phyloP scores from a whole-genome alignment of 35 echinoderm and acorn worm genomes.

The Eucidaris tribuloides region DNA sequence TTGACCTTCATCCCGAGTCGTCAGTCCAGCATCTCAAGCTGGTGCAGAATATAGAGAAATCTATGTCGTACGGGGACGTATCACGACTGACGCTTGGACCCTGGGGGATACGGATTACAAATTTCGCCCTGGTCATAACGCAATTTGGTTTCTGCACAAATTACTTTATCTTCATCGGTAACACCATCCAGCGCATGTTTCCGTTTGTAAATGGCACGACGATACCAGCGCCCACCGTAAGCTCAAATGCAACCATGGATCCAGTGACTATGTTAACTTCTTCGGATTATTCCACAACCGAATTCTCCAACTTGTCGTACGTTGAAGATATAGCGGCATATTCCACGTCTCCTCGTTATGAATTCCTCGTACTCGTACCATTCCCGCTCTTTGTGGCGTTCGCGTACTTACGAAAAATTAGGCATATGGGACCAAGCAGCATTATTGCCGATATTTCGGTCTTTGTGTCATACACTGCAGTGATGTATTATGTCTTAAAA shows the following conservation, averaged over 20 bases:
- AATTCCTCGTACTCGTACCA: conserved; percentile 53
- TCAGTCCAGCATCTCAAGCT: conserved; percentile 3
- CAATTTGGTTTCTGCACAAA: conserved; percentile 93
- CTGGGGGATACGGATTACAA: conserved; percentile 49
- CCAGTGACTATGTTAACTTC: no score
- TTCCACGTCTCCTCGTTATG: conserved; percentile 1
- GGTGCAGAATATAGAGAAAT: conserved; percentile 37
- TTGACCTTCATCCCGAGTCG: conserved; percentile 21
- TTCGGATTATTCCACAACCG: no score
- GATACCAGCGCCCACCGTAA: not conserved
- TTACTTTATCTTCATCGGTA: conserved; percentile 92
- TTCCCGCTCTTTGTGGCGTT: conserved; percentile 73
- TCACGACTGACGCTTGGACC: conserved; percentile 44
- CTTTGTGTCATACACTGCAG: conserved; percentile 46
- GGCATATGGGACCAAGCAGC: conserved; percentile 70
- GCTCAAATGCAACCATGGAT: no score
- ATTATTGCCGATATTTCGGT: conserved; percentile 69
- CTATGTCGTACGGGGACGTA: conserved; percentile 74
- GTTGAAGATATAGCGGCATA: not conserved
- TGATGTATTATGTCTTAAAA: conserved; percentile 44
- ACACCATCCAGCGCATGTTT: conserved; percentile 60
- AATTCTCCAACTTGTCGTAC: no score
- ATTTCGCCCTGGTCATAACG: conserved; percentile 70
- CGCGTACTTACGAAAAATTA: conserved; percentile 61
- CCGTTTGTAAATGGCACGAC: conserved; percentile 27